Conservation (phyloP, 2,113 vertebrate genomes). For the Manacus vitellinus region DNA sequence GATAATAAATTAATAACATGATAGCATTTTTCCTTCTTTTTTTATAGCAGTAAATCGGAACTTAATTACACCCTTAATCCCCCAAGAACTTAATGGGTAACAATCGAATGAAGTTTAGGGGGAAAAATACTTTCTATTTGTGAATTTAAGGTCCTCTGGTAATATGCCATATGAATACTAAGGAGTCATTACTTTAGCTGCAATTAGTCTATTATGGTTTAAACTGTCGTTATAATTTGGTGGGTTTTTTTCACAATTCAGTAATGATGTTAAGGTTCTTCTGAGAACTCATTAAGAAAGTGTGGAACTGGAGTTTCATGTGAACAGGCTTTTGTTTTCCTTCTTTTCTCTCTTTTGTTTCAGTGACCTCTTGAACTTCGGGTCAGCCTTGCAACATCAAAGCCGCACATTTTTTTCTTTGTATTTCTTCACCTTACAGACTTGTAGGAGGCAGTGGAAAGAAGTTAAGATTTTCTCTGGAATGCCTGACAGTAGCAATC, state of each 20-base stretch:
- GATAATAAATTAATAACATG: background rate
- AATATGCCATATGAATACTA: background rate
- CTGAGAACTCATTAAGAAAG: slow-evolving; percentile 57
- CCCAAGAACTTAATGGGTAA: background rate
- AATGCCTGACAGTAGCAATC: background rate
- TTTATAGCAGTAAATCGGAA: background rate
- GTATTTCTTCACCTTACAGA: slow-evolving; percentile 7
- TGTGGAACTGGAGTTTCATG: slow-evolving; percentile 40
- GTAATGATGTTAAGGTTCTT: slow-evolving; percentile 45
- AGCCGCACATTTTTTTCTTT: background rate
- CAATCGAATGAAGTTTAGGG: background rate
- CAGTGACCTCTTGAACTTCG: slow-evolving; percentile 55
- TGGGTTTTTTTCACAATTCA: background rate
- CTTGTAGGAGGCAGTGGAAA: background rate
- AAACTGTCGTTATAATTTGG: background rate
- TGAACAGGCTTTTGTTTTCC: slow-evolving; percentile 55
- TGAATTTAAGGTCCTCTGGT: background rate
- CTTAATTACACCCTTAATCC: background rate
- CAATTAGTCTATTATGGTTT: slow-evolving; percentile 11
- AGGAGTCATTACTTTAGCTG: slow-evolving; percentile 11
- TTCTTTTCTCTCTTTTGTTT: slow-evolving; percentile 39
- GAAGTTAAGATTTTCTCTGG: background rate
- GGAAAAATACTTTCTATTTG: background rate
- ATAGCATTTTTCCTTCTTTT: background rate
- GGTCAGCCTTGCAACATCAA: slow-evolving; percentile 48